Evolutionary conservation across 1,140 invertebrate genomes (phyloP), one percentile per base, ranked within the genome.

Genomic region (Rhyzopertha dominica): DNA sequence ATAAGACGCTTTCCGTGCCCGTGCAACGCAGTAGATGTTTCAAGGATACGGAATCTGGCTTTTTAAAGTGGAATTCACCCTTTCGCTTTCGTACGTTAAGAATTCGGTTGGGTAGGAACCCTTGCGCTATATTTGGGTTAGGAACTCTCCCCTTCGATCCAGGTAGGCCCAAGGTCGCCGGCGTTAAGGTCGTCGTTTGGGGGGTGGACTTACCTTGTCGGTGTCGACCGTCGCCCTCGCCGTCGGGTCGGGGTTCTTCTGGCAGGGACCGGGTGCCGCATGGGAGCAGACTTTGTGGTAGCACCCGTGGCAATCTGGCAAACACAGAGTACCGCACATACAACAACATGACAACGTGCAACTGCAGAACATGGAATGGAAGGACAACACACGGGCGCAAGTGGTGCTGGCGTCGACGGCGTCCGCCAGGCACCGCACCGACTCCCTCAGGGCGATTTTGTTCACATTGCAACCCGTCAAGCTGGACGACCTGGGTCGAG

Each of bases 251-350:
- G 69, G 73, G 63, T 64, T 69, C 68, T 74, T 75, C 69, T 73
- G 73, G 68, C 76, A 79, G 60, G 55, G 76, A 73, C 51, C 73
- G 70, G 56, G 64, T 61, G 55, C 67, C 69, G 63, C 71, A 77
- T 38, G 67, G 45, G 71, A 61, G 70, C 78, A 80, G 48, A 77
- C 70, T 58, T 70, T 69, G 69, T 82, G 79, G 72, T 80, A 80
- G 64, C 78, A 81, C 58, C 75, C 73, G 64, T 79, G 76, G 65
- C 79, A 81, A 65, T 81, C 79, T 80, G 72, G 54, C 51, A 73
- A 74, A 71, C 75, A 79, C 58, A 74, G 62, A 67, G 71, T 72
- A 67, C 70, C 75, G 66, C 77, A 79, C 71, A 74, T 76, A 69
- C 76, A 79, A 63, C 77, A 79, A 69, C 75, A 78, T 24, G 58